Conservation (phyloP, 2,797 vertebrate species). For the Pelochelys cantorii region DNA sequence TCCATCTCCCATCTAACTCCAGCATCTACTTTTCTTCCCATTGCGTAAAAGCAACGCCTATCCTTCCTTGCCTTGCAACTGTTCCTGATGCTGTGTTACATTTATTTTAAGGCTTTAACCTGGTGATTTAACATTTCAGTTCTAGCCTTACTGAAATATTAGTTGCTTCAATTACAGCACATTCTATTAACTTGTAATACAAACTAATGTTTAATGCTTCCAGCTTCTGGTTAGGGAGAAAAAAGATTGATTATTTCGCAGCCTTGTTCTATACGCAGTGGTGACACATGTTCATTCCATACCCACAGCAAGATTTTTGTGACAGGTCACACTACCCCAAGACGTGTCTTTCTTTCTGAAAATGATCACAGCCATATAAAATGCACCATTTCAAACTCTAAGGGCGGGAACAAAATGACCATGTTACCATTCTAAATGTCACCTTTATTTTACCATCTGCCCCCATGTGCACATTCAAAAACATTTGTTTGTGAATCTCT, state of each 20-base stretch:
- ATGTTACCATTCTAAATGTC: background rate
- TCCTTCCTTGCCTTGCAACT: background rate
- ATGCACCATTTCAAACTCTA: slow-evolving; percentile 19
- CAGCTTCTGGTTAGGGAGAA: background rate
- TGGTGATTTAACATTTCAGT: background rate
- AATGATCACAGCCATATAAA: background rate
- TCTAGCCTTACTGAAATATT: background rate
- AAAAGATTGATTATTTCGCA: background rate
- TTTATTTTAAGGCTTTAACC: background rate
- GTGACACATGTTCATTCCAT: slow-evolving; percentile 35
- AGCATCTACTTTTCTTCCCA: background rate
- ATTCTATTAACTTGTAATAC: slow-evolving; percentile 7
- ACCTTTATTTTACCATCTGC: slow-evolving; percentile 30
- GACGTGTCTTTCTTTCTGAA: slow-evolving; percentile 38
- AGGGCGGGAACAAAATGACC: slow-evolving; percentile 43
- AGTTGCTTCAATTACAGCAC: background rate
- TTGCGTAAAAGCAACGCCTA: background rate
- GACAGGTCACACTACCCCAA: background rate
- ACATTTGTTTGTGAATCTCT: background rate
- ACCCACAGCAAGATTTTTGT: slow-evolving; percentile 35
- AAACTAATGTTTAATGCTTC: background rate
- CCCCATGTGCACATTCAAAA: background rate
- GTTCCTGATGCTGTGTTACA: background rate
- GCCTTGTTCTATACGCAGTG: slow-evolving; percentile 24
- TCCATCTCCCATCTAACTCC: background rate